Evolutionary conservation across 2,888 invertebrate species (phyloP).

Genomic region (Cryptus armator): DNA sequence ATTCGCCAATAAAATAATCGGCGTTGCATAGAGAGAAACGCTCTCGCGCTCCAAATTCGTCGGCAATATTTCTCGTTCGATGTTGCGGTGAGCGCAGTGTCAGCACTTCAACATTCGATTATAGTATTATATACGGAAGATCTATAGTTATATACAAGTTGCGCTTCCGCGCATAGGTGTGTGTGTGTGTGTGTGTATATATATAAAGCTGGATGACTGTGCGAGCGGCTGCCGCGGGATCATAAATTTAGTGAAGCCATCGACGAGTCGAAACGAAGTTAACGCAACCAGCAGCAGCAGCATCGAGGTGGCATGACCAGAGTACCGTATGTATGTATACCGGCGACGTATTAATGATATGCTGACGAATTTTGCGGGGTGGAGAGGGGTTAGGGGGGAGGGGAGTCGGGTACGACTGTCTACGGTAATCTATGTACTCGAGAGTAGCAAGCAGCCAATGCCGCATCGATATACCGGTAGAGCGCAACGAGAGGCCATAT

Average conservation of each 20-base stretch:
- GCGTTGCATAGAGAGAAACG: neutral
- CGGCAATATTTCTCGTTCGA: constrained; percentile 50
- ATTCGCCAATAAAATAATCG: constrained; percentile 23
- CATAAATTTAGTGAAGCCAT: constrained; percentile 57
- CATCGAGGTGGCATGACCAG: constrained; percentile 11
- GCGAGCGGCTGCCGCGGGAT: constrained; percentile 11
- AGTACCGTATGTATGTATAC: constrained; percentile 13
- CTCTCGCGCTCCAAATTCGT: neutral
- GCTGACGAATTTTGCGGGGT: constrained; percentile 61
- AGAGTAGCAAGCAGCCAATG: constrained; percentile 17
- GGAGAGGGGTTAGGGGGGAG: neutral
- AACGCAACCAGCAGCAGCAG: constrained; percentile 45
- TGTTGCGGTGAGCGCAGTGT: constrained; percentile 60
- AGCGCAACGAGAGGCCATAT: constrained; percentile 26
- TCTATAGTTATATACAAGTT: constrained; percentile 28
- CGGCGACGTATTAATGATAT: constrained; percentile 65
- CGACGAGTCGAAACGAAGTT: constrained; percentile 67
- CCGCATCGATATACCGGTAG: neutral
- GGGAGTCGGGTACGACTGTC: constrained; percentile 43
- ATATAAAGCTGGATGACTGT: neutral
- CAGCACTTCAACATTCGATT: constrained; percentile 64
- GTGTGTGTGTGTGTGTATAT: too few species aligned
- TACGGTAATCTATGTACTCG: constrained; percentile 55
- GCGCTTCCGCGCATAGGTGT: too few species aligned
- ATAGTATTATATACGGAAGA: constrained; percentile 31